Evolutionary conservation across 2,113 vertebrate genomes (phyloP).

Genomic region (Paradoxurus hermaphroditus): DNA sequence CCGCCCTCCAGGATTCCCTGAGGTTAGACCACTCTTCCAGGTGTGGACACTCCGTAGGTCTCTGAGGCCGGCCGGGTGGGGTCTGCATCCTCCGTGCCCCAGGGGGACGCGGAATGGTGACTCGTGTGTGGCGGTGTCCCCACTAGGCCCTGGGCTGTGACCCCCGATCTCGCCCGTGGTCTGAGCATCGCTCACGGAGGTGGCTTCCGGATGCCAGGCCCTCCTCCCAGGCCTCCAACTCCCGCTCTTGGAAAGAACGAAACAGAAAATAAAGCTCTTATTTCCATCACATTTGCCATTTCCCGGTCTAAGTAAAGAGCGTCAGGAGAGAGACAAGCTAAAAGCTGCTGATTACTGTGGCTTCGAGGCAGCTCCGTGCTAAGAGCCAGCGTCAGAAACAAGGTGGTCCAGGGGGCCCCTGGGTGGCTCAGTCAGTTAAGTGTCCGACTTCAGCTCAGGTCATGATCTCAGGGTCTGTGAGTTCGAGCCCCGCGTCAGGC

Average conservation of each 20-base stretch:
- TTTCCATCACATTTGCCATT: slow-evolving; percentile 83
- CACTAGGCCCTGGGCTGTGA: not conserved
- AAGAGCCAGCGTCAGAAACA: slow-evolving; percentile 83
- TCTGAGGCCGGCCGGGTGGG: not conserved
- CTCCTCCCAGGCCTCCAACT: not conserved
- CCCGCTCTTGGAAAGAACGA: slow-evolving; percentile 50
- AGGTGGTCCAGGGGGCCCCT: slow-evolving; percentile 69
- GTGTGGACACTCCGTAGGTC: not conserved
- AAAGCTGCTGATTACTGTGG: slow-evolving; percentile 83
- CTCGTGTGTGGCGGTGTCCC: rapidly evolving
- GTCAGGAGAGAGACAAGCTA: slow-evolving; percentile 82
- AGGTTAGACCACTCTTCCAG: not conserved
- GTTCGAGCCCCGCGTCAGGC: too few species aligned
- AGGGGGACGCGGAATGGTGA: not conserved
- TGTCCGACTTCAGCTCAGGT: too few species aligned
- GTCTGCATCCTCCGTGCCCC: not conserved
- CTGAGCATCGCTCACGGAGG: not conserved
- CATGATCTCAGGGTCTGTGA: too few species aligned
- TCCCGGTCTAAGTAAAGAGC: slow-evolving; percentile 83
- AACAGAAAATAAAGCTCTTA: slow-evolving; percentile 81
- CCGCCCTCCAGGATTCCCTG: not conserved
- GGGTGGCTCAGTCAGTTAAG: too few species aligned
- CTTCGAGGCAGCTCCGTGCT: slow-evolving; percentile 81
- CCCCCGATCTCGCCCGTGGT: rapidly evolving
- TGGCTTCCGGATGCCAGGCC: not conserved